Evolutionary conservation across 2,888 invertebrate species (phyloP).

Genomic region (Eristalinus sepulchralis): DNA sequence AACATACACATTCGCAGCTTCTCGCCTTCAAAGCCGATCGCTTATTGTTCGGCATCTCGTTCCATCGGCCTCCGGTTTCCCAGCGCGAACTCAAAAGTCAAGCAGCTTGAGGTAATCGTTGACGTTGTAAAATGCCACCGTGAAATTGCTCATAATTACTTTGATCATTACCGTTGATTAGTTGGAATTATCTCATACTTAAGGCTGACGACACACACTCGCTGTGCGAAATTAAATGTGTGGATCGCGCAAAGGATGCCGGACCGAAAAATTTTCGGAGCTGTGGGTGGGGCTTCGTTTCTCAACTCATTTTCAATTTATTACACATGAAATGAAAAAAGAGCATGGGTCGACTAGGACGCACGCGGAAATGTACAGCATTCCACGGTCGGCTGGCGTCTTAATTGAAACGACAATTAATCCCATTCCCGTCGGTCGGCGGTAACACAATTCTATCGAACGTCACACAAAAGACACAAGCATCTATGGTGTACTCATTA

Average conservation of each 20-base stretch:
- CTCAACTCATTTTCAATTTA: neutral
- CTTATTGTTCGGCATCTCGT: neutral
- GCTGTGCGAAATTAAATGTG: neutral
- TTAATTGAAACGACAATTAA: constrained; percentile 56
- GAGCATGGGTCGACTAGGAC: neutral
- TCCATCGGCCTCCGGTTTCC: neutral
- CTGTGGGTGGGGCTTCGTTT: neutral
- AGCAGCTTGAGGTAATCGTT: constrained; percentile 15
- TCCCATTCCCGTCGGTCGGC: constrained; percentile 22
- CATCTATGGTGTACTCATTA: constrained; percentile 23
- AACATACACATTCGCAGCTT: neutral
- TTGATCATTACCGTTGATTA: constrained; percentile 48
- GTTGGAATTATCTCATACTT: constrained; percentile 23
- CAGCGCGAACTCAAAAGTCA: neutral
- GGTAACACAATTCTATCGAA: neutral
- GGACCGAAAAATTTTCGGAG: neutral
- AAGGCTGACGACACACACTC: neutral
- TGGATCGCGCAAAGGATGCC: neutral
- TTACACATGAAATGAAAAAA: neutral
- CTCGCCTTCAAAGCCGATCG: neutral
- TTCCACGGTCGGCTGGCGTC: constrained; percentile 23
- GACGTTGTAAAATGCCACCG: constrained; percentile 3
- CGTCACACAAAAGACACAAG: neutral
- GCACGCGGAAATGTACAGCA: constrained; percentile 17
- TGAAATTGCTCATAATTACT: constrained; percentile 29